Evolutionary conservation across 2,113 vertebrate species (phyloP), one percentile per base, ranked within the genome.

Genomic region (Phaethon lepturus): DNA sequence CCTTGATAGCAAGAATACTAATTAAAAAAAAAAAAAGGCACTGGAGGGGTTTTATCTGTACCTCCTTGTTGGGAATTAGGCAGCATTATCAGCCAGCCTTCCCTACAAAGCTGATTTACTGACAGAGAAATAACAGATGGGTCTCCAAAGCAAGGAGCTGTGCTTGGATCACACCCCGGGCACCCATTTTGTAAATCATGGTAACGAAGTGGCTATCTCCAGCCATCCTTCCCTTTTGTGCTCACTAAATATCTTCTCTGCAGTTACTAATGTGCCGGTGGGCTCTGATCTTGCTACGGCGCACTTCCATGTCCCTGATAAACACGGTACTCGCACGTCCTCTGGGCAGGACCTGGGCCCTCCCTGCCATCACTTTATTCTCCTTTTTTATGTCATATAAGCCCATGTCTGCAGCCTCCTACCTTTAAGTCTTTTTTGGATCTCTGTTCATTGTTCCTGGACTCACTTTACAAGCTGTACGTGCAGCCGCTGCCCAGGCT

Each of bases 271-370:
- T 9, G 52, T n/a, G 19, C 53, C 7, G 19, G 16, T 31, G 9
- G 7, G 58, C 47, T 64, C 22, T 0, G 1, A 3, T 9, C 19
- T 40, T 23, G 33, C n/a, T 2, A 5, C 2, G 8, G 42, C 7
- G 1, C 38, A 6, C 13, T 3, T 8, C 59, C 3, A 0, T 4
- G 35, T 11, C 69, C 49, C 58, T 38, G 81, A 25, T 11, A 8
- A 50, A 14, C 4, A 0, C 1, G 5, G 22, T 29, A 28, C 60
- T 13, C 10, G 3, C 17, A 4, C 0, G 0, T 26, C 18, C 47
- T 14, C 24, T 33, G 49, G 58, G 62, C 42, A 35, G 56, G 52
- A 23, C 16, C 55, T 10, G 26, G 12, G 11, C 18, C 50, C 13
- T 74, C 45, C 55, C 47, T 58, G 29, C 10, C 4, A 0, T 33